Evolutionary conservation across 2,888 invertebrate genomes (phyloP), one percentile per base, ranked within the genome.

Genomic region (Cheiracanthium punctorium): DNA sequence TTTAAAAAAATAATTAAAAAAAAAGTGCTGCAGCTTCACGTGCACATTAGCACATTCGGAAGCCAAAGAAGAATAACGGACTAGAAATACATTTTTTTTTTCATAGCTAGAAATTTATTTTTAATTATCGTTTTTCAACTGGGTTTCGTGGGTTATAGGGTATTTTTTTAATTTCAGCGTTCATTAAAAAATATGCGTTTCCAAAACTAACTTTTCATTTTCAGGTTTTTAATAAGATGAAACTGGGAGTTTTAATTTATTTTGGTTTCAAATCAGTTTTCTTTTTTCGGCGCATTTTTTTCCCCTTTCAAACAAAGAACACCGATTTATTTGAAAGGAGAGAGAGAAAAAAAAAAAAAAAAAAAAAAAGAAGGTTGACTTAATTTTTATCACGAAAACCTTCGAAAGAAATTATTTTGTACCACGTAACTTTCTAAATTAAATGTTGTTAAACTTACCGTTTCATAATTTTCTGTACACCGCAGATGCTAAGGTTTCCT

Each of bases 151-250:
- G 84, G 79, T 84, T 73, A 77, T 84, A 67, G 69, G 29, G 79
- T 79, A 73, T 84, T 84, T 84, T 82, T 67, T 37, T n/a, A 30
- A 48, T 73, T 37, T 32, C 41, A 1, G n/a, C 43, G 58, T 84
- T 84, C 84, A 84, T 84, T 84, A 84, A 84, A 84, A 84, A 84
- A 84, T 69, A 73, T 84, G 84, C 84, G 84, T 79, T 84, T 84
- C 73, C 37, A 79, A 84, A 84, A 84, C 84, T 84, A 84, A 84
- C 84, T 84, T 79, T 84, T 79, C 84, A 74, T 70, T 69, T 79
- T 69, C 48, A 24, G 58, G 70, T 52, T 52, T 41, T 84, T 84
- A 79, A 84, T 79, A 79, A 74, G 79, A 72, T 73, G 73, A 43
- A 69, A 52, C 77, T 70, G 64, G 79, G 74, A 84, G 58, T 79